A percentile compares a stretch with the other conserved stretches of the same genome.
These are phyloP conservation scores for Hyperoplus lanceolatus DNA, from an alignment of 2,797 vertebrate genomes.

Conservation along the genomic window DNA sequence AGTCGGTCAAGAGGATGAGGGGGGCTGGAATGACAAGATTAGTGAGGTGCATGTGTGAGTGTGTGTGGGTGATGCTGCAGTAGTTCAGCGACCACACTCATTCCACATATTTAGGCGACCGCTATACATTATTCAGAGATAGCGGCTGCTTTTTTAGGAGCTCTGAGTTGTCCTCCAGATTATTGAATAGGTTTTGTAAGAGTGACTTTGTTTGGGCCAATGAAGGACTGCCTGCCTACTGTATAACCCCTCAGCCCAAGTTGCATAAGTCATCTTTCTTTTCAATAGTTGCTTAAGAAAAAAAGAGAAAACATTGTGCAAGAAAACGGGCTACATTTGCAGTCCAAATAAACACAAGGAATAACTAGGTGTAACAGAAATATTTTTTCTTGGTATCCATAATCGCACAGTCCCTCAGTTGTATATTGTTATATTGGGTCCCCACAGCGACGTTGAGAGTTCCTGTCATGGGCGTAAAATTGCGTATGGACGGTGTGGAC, in stretches of 20 bases:
- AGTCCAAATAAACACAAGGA: background rate
- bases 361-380: background rate
- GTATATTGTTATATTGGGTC: background rate
- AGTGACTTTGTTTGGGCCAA: constrained; percentile 6
- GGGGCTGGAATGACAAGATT: constrained; percentile 58
- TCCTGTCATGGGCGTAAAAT: too few relatives aligned
- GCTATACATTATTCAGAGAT: constrained; percentile 59
- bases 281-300: background rate
- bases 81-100: constrained; percentile 43
- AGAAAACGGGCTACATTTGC: background rate
- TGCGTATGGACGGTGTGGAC: too few relatives aligned
- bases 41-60: constrained; percentile 55
- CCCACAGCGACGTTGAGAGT: background rate
- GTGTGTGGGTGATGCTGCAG: constrained; percentile 46
- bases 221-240: background rate
- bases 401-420: background rate
- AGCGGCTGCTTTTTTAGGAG: constrained; percentile 66
- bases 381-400: background rate
- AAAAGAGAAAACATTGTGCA: background rate
- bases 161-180: constrained; percentile 59
- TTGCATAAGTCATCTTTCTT: background rate
- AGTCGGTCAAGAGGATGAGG: constrained; percentile 39
- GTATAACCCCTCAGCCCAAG: background rate
- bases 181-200: constrained; percentile 23
- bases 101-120: constrained; percentile 63